Evolutionary conservation across 2,888 invertebrate species (phyloP).

Genomic region (Gymnosoma rotundatum): DNA sequence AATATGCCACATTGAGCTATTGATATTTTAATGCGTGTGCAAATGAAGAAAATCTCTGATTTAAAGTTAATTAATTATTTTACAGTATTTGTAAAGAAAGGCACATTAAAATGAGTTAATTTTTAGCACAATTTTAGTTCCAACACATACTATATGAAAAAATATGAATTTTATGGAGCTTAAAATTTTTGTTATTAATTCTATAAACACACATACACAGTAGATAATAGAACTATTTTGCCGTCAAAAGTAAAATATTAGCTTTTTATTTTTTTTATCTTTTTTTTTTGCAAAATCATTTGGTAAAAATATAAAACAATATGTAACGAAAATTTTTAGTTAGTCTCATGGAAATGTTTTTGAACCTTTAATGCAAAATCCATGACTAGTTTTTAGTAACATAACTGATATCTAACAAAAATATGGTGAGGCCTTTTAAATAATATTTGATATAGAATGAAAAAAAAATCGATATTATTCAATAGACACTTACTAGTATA

Average conservation of each 20-base stretch:
- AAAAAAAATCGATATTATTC: no score
- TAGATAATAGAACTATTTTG: no score
- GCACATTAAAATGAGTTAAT: conserved; percentile 22
- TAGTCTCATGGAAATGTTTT: conserved; percentile 24
- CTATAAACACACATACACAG: not conserved
- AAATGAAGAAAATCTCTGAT: no score
- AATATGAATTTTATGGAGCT: conserved; percentile 27
- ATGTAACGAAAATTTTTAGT: conserved; percentile 9
- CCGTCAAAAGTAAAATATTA: no score
- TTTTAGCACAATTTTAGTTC: conserved; percentile 1
- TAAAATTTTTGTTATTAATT: not conserved
- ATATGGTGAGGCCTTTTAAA: no score
- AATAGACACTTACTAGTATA: no score
- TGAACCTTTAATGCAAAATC: conserved; percentile 18
- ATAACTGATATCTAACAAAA: no score
- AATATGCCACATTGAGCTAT: no score
- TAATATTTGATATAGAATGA: no score
- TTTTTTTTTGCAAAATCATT: not conserved
- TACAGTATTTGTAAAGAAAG: not conserved
- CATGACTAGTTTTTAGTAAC: not conserved
- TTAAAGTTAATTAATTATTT: not conserved
- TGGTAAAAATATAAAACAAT: not conserved
- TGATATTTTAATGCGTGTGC: no score
- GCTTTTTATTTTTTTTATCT: not conserved
- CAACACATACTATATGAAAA: no score